Base-by-base conservation (phyloP, 2,888 invertebrate genomes). In the Germaria angustata region DNA sequence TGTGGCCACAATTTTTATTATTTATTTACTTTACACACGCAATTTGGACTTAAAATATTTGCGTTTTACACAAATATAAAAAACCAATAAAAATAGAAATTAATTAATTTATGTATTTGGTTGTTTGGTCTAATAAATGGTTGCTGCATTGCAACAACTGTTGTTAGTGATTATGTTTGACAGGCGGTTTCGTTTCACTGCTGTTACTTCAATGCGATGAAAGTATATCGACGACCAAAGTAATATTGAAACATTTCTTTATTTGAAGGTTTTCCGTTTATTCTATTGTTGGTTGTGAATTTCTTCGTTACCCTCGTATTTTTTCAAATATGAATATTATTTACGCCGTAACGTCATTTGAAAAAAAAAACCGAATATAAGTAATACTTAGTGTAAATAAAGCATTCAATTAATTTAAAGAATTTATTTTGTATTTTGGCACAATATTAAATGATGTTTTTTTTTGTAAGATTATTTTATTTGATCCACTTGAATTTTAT, bases 1-100 rank as follows among this genome's bases (percentile, higher is more conserved):
- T 66, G 24, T 44, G 44, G 59, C 66, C 51, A 66, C 51, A 73
- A 73, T 49, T 66, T 51, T 36, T 39, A 34, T 59, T 71, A 44
- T 73, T 79, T 72, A 80, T 80, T 80, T 65, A 59, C 72, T 41
- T 73, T 80, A 44, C 51, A 68, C 79, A 80, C 66, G 79, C 79
- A 73, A 80, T 73, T 72, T 80, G 4, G 13, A 22, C 51, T 73
- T 51, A 51, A 66, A 72, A 80, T 44, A 73, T 66, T 79, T 59
- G 24, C 63, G 71, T 71, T 78, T 65, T 71, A 71, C 11, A 39
- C 2, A 49, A 63, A 61, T 61, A 17, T 15, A 28, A 53, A 59
- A 49, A 41, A 8, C 57, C 63, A 49, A 51, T 55, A 63, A 24
- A 66, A 55, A 66, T 17, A 20, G n/a, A 55, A n/a, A 75, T 75